phyloP scores from a whole-genome alignment of 2,888 invertebrate species.

The Limnephilus auricula region DNA sequence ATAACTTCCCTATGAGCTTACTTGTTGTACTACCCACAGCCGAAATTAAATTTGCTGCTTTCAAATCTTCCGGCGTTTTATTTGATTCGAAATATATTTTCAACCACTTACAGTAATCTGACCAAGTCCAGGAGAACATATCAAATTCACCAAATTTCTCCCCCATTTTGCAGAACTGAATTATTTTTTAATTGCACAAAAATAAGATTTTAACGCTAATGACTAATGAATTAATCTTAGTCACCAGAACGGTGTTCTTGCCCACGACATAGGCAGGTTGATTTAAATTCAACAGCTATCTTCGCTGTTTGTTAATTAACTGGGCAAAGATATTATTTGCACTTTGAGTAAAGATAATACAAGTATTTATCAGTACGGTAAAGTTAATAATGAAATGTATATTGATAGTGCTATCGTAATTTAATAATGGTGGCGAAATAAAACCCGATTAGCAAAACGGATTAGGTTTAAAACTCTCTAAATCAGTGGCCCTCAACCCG shows the following conservation, averaged over 20 bases:
- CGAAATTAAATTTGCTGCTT: neutral
- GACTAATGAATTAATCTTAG: too few relatives aligned
- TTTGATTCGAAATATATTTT: neutral
- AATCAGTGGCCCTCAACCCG: neutral
- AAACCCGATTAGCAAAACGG: too few relatives aligned
- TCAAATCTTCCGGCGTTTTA: neutral
- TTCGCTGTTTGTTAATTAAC: neutral
- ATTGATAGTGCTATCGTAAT: neutral
- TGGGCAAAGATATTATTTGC: neutral
- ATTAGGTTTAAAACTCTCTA: too few relatives aligned
- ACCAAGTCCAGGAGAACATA: neutral
- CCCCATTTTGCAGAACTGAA: neutral
- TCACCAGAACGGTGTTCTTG: neutral
- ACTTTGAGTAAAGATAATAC: neutral
- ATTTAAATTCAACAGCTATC: neutral
- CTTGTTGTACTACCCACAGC: neutral
- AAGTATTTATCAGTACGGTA: neutral
- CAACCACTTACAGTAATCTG: neutral
- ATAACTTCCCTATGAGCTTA: neutral
- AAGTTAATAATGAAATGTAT: neutral
- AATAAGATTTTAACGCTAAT: neutral
- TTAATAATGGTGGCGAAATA: neutral
- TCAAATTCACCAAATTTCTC: neutral
- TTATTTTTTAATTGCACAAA: neutral
- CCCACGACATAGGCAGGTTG: neutral